Percentiles rank a stretch among this genome's conserved stretches.
Conservation (phyloP, 2,113 vertebrate genomes). For the Petromus typicus region DNA sequence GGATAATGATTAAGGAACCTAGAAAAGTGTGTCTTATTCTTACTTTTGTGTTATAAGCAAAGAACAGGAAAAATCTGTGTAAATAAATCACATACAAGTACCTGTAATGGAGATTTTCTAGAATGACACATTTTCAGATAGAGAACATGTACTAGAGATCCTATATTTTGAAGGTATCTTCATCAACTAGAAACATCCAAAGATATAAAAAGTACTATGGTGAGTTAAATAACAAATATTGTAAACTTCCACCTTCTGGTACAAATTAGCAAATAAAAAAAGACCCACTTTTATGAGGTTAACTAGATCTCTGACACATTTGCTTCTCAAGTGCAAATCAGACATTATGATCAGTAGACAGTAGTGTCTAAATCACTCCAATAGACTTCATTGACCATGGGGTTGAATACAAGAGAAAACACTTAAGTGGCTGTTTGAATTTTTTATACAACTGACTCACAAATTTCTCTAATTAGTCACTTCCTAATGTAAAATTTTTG, state of each 20-base stretch:
- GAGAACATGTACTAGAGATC: neutral
- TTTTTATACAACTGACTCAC: neutral
- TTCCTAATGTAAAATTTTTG: neutral
- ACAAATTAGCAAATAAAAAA: constrained; percentile 44
- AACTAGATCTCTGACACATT: neutral
- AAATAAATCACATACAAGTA: neutral
- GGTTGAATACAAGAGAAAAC: neutral
- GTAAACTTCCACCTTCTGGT: neutral
- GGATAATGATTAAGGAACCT: neutral
- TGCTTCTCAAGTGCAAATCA: constrained; percentile 1
- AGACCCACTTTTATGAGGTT: neutral
- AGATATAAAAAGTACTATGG: constrained; percentile 75
- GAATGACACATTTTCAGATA: constrained; percentile 53
- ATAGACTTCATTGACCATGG: neutral
- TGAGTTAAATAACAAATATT: constrained; percentile 44
- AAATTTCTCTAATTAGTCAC: neutral
- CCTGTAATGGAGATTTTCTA: neutral
- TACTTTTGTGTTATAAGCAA: neutral
- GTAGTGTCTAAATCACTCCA: neutral
- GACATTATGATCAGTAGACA: neutral
- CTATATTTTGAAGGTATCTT: neutral
- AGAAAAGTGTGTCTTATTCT: neutral
- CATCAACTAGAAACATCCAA: neutral
- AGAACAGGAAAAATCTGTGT: neutral
- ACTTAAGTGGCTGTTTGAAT: neutral